Base-by-base conservation (phyloP, 2,797 vertebrate species). In the Catharus ustulatus region DNA sequence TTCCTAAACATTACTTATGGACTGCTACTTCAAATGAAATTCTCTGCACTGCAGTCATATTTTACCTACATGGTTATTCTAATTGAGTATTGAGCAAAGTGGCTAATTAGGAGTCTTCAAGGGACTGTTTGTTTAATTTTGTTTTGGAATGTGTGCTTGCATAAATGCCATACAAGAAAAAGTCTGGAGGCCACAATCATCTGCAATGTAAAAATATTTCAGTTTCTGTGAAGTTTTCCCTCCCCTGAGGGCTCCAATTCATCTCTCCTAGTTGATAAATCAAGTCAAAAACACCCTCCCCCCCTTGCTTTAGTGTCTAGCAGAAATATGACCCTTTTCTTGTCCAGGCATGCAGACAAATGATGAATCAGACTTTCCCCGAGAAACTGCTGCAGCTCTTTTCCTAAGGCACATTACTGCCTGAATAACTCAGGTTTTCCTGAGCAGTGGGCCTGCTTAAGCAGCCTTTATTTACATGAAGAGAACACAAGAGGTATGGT, bases 31-130 rank as follows among this genome's bases (percentile, higher is more conserved):
- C 94, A 94, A 95, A 95, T 96, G 74, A 86, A 89, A 96, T 74
- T 90, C 90, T 91, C 93, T 90, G 86, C 77, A 84, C 96, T 94
- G 91, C 96, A 96, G 95, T 92, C 92, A 79, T 96, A 96, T 96
- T 96, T 96, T 94, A 97, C 93, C 93, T 97, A 94, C 92, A 91
- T 55, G 63, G 92, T 95, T 96, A 96, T 96, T 97, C 92, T 96
- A 97, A 97, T 94, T 93, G 95, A 92, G 88, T 96, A 97, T 93
- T 79, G 97, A 97, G 96, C 93, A 96, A 97, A 96, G 90, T 81
- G 87, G 96, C 93, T 96, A 96, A 97, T 97, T 96, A 96, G 95
- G 87, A 96, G 92, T 95, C 96, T 97, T 97, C 81, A 92, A 95
- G 95, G 95, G 94, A 97, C 91, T 96, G 88, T 95, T 95, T 92